Base-by-base conservation (phyloP, 2,888 invertebrate genomes). In the Hydropsyche betteni region DNA sequence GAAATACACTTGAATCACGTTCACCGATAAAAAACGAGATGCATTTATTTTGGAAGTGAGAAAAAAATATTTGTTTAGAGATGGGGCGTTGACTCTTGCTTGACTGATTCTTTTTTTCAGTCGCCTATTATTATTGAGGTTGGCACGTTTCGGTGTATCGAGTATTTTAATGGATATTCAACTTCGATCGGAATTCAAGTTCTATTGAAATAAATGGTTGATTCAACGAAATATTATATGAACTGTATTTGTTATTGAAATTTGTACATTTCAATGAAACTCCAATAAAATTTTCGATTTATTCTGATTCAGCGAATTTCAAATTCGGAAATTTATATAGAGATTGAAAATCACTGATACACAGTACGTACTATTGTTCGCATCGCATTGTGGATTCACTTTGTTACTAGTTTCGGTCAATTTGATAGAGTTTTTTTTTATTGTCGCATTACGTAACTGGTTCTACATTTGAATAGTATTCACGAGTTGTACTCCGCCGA, bases 1-100 rank as follows among this genome's bases (percentile, higher is more conserved):
- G 58, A 58, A 58, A 58, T 58, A 58, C 58, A 24, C 58, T 58
- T 16, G 58, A 58, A 58, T 58, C 58, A 58, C 58, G 58, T 58
- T 16, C 58, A 58, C 24, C 24, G 58, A 58, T 58, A 58, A 58
- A 58, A 58, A 58, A 44, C 58, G 58, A 58, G 58, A 58, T 58
- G 58, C 58, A 58, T 58, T 58, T 24, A 58, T 58, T 58, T 58
- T 58, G 58, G 58, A 58, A 16, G 58, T 24, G 14, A 24, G 58
- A 16, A 58, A 58, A 58, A 58, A 58, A 58, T 58, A 58, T 58
- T 58, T 58, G 58, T 58, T 58, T 58, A 58, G 58, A 16, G 58
- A 58, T 24, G 58, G 58, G 58, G 58, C 58, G 24, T 58, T 58
- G 58, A 58, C 58, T 58, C 4, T 58, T 16, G 53, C 12, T 53